phyloP scores from a whole-genome alignment of 2,797 vertebrate species.

The Anniella stebbinsi region DNA sequence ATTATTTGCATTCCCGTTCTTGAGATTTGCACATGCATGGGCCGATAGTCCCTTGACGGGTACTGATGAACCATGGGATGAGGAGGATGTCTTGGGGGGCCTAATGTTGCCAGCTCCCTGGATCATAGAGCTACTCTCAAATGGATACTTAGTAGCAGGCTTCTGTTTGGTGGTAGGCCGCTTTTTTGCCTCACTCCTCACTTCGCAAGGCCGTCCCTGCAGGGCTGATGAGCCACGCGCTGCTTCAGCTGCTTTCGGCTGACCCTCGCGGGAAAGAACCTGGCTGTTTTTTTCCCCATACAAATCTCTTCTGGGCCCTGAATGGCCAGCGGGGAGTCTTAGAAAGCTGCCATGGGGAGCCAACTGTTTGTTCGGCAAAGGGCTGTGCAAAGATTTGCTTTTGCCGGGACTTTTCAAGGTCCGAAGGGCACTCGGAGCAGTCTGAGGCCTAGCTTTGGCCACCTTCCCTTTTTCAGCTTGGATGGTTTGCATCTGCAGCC shows the following conservation, averaged over 20 bases:
- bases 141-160: conserved; percentile 1
- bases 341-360: conserved; percentile 37
- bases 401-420: conserved; percentile 74
- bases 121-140: conserved; percentile 51
- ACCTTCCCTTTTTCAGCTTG: conserved; percentile 81
- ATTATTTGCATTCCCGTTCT: conserved; percentile 65
- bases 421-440: conserved; percentile 67
- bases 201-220: conserved; percentile 52
- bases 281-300: conserved; percentile 31
- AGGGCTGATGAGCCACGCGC: not conserved
- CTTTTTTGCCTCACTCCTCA: conserved; percentile 62
- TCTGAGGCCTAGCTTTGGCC: conserved; percentile 74
- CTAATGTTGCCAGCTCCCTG: conserved; percentile 72
- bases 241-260: conserved; percentile 8
- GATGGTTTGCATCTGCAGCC: conserved; percentile 86
- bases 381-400: conserved; percentile 54
- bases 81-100: conserved; percentile 12
- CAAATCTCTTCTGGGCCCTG: conserved; percentile 49
- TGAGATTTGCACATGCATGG: conserved; percentile 38
- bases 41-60: conserved; percentile 61
- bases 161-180: conserved; percentile 50
- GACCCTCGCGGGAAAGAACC: not conserved
- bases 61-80: conserved; percentile 29
- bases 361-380: conserved; percentile 51
- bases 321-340: conserved; percentile 58